A percentile compares a stretch with the other conserved stretches of the same genome.
phyloP scores from a whole-genome alignment of 1,140 invertebrate species.

The Drosophila tristis region DNA sequence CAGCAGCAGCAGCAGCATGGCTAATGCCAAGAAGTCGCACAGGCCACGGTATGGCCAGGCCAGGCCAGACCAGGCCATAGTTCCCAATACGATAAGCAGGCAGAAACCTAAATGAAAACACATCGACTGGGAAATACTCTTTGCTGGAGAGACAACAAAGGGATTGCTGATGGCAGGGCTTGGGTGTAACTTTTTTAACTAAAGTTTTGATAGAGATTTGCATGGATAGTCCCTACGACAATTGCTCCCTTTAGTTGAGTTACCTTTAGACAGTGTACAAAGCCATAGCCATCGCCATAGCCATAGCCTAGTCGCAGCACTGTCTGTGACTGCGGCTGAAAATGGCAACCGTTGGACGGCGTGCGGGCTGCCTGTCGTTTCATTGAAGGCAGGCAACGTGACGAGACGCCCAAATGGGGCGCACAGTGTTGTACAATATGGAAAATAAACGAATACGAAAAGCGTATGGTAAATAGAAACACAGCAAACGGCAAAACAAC shows the following conservation, averaged over 20 bases:
- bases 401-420: slow-evolving; percentile 79
- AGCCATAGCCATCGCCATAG: not conserved
- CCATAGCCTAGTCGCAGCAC: slow-evolving; percentile 19
- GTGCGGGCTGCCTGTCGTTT: slow-evolving; percentile 60
- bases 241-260: not conserved
- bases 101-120: slow-evolving; percentile 2
- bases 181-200: too few relatives aligned
- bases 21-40: slow-evolving; percentile 76
- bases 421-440: slow-evolving; percentile 61
- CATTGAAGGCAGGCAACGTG: slow-evolving; percentile 74
- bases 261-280: slow-evolving; percentile 6
- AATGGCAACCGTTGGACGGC: slow-evolving; percentile 40
- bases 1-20: slow-evolving; percentile 53
- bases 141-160: too few relatives aligned
- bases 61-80: slow-evolving; percentile 28
- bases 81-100: slow-evolving; percentile 20
- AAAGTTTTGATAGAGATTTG: too few relatives aligned
- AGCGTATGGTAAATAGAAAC: slow-evolving; percentile 27
- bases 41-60: slow-evolving; percentile 50
- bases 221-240: too few relatives aligned
- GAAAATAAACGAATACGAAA: slow-evolving; percentile 30
- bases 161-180: too few relatives aligned
- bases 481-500: slow-evolving; percentile 14
- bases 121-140: slow-evolving; percentile 10
- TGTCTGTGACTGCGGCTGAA: slow-evolving; percentile 34